Base-by-base conservation (phyloP, 2,888 invertebrate species). In the Caenorhabditis sulstoni region DNA sequence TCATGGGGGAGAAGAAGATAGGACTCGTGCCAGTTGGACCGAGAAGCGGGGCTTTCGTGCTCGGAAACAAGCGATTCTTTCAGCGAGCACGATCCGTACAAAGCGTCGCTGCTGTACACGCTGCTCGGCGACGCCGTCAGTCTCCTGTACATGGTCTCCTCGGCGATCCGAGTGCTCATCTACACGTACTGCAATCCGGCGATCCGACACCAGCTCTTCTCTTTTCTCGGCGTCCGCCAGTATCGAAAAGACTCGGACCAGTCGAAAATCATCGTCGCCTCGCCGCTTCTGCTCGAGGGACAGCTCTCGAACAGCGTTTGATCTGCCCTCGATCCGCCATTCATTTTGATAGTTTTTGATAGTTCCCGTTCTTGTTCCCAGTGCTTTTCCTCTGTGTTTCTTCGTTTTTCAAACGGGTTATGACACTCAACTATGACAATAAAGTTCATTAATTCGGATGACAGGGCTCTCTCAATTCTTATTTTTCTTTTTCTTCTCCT, bases 31-130 rank as follows among this genome's bases (percentile, higher is more conserved):
- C 29, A 29, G 29, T n/a, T n/a, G n/a, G n/a, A n/a, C n/a, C n/a
- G n/a, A n/a, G n/a, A n/a, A n/a, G n/a, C n/a, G n/a, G n/a, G n/a
- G n/a, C n/a, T n/a, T n/a, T n/a, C n/a, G n/a, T n/a, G n/a, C n/a
- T n/a, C n/a, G n/a, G n/a, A n/a, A n/a, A n/a, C n/a, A n/a, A n/a
- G n/a, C 29, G 29, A 29, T 20, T 8, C 61, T 78, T 84, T 50
- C 78, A 82, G 83, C 37, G 79, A 79, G 11, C 75, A 82, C 37
- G 87, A 87, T 74, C 78, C 81, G 12, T 84, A 82, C 49, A 82
- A 83, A 37, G 85, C 87, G 0, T 87, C 87, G 9, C 47, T 55
- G 11, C 75, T 88, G 45, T 88, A 88, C 79, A 86, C 87, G 7
- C 45, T 82, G 16, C 64, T 87, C 22, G 81, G 83, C n/a, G 88